Conservation (phyloP, 2,797 vertebrate genomes). For the Danio aesculapii region DNA sequence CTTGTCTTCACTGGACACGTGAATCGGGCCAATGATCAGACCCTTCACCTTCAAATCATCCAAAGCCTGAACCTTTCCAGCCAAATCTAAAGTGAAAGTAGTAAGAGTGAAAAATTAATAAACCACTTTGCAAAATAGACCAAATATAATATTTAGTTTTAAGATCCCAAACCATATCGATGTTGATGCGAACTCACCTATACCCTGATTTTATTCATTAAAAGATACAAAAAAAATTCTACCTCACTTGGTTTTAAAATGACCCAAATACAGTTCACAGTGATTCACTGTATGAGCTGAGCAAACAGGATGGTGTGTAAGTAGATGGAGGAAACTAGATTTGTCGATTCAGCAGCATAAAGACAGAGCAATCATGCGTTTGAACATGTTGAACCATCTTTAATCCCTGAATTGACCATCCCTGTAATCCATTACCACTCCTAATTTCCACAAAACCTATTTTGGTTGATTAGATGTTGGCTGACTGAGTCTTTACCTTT, state of each 20-base stretch:
- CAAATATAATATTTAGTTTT: background rate
- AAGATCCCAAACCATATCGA: background rate
- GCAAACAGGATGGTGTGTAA: constrained; percentile 1
- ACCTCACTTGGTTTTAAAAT: background rate
- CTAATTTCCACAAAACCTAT: background rate
- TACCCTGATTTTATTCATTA: background rate
- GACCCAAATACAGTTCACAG: background rate
- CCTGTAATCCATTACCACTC: background rate
- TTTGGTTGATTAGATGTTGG: background rate
- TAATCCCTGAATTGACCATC: background rate
- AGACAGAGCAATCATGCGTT: background rate
- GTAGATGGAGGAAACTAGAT: constrained; percentile 1
- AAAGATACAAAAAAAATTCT: background rate
- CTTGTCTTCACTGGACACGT: constrained; percentile 72
- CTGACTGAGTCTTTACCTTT: constrained; percentile 70
- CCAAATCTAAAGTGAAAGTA: constrained; percentile 72
- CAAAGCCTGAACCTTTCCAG: constrained; percentile 73
- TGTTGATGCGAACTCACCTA: background rate
- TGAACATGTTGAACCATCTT: background rate
- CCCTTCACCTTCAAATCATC: constrained; percentile 82
- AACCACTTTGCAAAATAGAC: background rate
- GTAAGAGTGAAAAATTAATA: background rate
- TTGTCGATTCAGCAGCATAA: background rate
- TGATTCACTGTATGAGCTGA: background rate
- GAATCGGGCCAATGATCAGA: constrained; percentile 86